Conservation (phyloP, 2,113 vertebrate species). For the Lutjanus erythropterus region DNA sequence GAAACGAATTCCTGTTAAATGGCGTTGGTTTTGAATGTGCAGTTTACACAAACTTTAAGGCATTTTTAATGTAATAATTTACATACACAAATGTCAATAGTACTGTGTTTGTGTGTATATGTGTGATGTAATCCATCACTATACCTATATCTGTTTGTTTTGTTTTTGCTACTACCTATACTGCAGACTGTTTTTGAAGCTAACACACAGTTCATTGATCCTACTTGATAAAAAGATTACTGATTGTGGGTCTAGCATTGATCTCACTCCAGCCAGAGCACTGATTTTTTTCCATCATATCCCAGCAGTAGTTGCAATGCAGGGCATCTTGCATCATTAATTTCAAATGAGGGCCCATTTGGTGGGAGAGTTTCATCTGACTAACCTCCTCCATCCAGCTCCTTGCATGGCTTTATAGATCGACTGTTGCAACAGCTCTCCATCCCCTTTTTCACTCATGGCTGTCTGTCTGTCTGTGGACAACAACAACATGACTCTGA, state of each 20-base stretch:
- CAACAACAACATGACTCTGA: conserved; percentile 65
- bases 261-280: conserved; percentile 18
- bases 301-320: conserved; percentile 21
- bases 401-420: conserved; percentile 73
- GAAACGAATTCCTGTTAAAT: neutral
- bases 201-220: neutral
- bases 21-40: conserved; percentile 11
- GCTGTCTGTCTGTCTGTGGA: conserved; percentile 58
- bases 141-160: conserved; percentile 65
- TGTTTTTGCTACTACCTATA: conserved; percentile 36
- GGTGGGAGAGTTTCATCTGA: conserved; percentile 39
- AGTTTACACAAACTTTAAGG: neutral
- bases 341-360: conserved; percentile 27
- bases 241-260: conserved; percentile 33
- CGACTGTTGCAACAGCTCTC: conserved; percentile 35
- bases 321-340: conserved; percentile 17
- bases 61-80: conserved; percentile 21
- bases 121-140: conserved; percentile 80
- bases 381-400: conserved; percentile 47
- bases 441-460: conserved; percentile 60
- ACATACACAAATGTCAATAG: conserved; percentile 55
- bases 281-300: conserved; percentile 22
- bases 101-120: conserved; percentile 72
- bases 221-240: neutral
- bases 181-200: conserved; percentile 27